Percentiles rank a stretch among this genome's conserved stretches.
Evolutionary conservation across 2,797 vertebrate genomes (phyloP).

Genomic region (Chloroceryle amazona): DNA sequence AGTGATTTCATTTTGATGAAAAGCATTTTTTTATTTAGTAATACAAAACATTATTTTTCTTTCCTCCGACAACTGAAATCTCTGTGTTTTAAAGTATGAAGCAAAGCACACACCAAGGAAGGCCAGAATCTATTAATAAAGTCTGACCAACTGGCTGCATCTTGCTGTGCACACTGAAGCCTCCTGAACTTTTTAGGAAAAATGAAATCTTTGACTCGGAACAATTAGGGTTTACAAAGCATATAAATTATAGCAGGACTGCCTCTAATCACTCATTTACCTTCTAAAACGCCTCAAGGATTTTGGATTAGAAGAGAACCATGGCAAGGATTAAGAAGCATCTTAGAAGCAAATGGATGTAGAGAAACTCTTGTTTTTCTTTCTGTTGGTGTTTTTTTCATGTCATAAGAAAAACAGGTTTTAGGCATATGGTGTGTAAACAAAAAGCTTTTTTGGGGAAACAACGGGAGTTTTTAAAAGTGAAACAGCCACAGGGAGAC

Average conservation of each 20-base stretch:
- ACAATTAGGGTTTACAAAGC: slow-evolving; percentile 59
- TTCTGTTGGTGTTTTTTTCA: neutral
- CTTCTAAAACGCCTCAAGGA: slow-evolving; percentile 64
- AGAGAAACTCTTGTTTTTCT: neutral
- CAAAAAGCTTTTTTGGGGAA: neutral
- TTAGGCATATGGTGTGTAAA: neutral
- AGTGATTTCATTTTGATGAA: neutral
- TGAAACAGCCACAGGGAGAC: neutral
- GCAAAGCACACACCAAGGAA: neutral
- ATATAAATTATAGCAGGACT: slow-evolving; percentile 63
- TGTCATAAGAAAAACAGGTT: neutral
- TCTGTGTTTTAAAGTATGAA: neutral
- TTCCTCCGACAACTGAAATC: neutral
- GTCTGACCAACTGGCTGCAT: neutral
- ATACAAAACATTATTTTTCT: neutral
- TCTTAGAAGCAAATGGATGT: neutral
- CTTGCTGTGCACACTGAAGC: neutral
- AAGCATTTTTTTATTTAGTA: neutral
- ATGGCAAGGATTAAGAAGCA: neutral
- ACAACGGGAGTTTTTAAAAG: neutral
- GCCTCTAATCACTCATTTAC: slow-evolving; percentile 70
- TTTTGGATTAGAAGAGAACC: slow-evolving; percentile 30
- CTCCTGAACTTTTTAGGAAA: slow-evolving; percentile 17
- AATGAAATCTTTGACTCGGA: slow-evolving; percentile 48
- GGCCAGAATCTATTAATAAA: neutral